A percentile compares a stretch with the other conserved stretches of the same genome.
Evolutionary conservation across 2,888 invertebrate genomes (phyloP).

Genomic region (Drosophila nr. perissopoda): DNA sequence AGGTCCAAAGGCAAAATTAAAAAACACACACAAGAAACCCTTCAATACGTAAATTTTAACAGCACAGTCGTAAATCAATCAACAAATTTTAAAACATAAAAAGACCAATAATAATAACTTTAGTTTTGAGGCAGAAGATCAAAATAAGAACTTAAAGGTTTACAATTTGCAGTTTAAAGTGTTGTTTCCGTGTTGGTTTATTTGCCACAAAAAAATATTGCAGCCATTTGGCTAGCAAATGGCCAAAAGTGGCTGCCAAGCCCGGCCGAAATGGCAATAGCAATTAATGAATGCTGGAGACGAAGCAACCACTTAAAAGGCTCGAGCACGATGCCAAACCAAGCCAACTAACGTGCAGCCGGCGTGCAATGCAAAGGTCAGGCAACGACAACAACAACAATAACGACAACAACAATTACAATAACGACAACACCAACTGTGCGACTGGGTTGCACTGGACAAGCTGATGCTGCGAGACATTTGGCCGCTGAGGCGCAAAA

Average conservation of each 20-base stretch:
- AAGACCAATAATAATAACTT: slow-evolving; percentile 19
- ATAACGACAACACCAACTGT: slow-evolving; percentile 34
- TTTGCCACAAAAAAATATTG: slow-evolving; percentile 35
- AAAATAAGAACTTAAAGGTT: slow-evolving; percentile 11
- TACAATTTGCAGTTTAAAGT: slow-evolving; percentile 25
- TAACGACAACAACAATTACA: neutral
- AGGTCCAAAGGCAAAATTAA: neutral
- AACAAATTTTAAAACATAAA: slow-evolving; percentile 14
- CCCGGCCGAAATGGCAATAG: slow-evolving; percentile 67
- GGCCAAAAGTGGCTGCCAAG: slow-evolving; percentile 50
- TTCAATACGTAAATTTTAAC: slow-evolving; percentile 24
- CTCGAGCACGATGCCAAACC: slow-evolving; percentile 53
- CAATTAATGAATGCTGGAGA: slow-evolving; percentile 66
- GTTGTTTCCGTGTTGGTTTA: slow-evolving; percentile 47
- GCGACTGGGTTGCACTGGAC: slow-evolving; percentile 40
- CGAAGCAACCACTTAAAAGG: slow-evolving; percentile 56
- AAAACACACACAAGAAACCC: slow-evolving; percentile 1
- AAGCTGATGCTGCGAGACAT: slow-evolving; percentile 22
- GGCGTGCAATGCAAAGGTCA: slow-evolving; percentile 66
- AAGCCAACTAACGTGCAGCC: slow-evolving; percentile 50
- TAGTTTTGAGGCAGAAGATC: slow-evolving; percentile 6
- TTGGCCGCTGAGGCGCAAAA: slow-evolving; percentile 26
- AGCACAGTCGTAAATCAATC: slow-evolving; percentile 45
- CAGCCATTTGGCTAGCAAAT: slow-evolving; percentile 37
- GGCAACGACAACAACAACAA: slow-evolving; percentile 26